phyloP scores from a whole-genome alignment of 2,113 vertebrate genomes.

The Pelobates fuscus region DNA sequence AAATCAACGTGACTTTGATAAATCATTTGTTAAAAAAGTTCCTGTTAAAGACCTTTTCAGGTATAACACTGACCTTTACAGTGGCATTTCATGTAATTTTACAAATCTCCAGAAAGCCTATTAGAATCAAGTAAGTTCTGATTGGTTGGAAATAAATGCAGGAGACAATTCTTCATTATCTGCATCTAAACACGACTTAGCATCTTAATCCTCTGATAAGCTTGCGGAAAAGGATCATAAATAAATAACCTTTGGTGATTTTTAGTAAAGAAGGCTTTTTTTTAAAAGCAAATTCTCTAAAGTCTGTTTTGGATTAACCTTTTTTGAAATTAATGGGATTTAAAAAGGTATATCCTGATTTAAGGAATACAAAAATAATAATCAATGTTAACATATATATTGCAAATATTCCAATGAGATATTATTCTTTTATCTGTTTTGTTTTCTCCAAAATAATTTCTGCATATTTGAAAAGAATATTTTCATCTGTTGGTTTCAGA shows the following conservation, averaged over 20 bases:
- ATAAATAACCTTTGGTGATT: constrained; percentile 15
- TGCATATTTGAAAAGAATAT: no score
- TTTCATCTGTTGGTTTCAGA: no score
- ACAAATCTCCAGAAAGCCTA: constrained; percentile 35
- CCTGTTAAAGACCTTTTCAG: constrained; percentile 28
- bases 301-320: no score
- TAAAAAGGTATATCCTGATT: no score
- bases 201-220: constrained; percentile 23
- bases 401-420: no score
- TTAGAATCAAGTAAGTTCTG: constrained; percentile 10
- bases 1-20: constrained; percentile 38
- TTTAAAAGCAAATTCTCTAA: not conserved
- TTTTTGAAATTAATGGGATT: no score
- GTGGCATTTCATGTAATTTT: constrained; percentile 34
- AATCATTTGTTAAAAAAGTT: constrained; percentile 31
- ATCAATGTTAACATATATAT: no score
- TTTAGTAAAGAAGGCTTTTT: not conserved
- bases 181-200: constrained; percentile 34
- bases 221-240: not conserved
- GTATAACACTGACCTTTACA: constrained; percentile 40
- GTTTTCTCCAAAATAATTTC: no score
- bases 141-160: constrained; percentile 34
- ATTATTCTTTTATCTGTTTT: no score
- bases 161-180: constrained; percentile 36
- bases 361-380: no score